Conservation (phyloP, 2,113 vertebrate genomes). For the Pipa parva region DNA sequence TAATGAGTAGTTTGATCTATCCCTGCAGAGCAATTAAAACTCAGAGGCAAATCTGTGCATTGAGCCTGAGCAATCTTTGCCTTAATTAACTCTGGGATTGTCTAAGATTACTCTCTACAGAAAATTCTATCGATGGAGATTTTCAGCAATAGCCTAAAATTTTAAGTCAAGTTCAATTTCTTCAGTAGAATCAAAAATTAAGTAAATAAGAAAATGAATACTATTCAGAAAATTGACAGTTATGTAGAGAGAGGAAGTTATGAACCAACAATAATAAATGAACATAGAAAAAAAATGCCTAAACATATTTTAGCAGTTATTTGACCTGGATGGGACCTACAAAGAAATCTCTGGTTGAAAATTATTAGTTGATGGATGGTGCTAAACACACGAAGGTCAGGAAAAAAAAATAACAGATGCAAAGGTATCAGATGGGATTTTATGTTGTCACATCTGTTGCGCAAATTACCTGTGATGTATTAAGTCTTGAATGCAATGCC, state of each 20-base stretch:
- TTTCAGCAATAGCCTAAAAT: conserved; percentile 19
- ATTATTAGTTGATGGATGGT: conserved; percentile 22
- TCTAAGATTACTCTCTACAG: conserved; percentile 24
- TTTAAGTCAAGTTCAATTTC: conserved; percentile 19
- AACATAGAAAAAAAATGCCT: background rate
- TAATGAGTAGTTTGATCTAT: conserved; percentile 41
- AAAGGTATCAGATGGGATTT: conserved; percentile 36
- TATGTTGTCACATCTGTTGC: conserved; percentile 34
- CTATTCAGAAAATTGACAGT: background rate
- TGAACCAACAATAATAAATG: background rate
- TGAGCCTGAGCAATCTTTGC: conserved; percentile 39
- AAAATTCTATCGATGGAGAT: conserved; percentile 22
- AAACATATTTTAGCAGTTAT: background rate
- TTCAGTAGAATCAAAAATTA: conserved; percentile 28
- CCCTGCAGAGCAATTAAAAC: conserved; percentile 40
- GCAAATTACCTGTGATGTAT: conserved; percentile 29
- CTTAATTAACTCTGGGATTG: conserved; percentile 40
- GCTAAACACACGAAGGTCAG: conserved; percentile 23
- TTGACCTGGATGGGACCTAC: conserved; percentile 3
- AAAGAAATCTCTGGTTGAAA: conserved; percentile 8
- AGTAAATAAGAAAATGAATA: conserved; percentile 10
- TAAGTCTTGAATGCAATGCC: conserved; percentile 7
- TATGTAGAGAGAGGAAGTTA: background rate
- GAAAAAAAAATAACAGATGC: conserved; percentile 23
- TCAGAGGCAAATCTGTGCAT: conserved; percentile 34